These are phyloP conservation scores for Parazoanthus darwini DNA, from an alignment of 92 coral and sea anemone species.

Conservation along the genomic window DNA sequence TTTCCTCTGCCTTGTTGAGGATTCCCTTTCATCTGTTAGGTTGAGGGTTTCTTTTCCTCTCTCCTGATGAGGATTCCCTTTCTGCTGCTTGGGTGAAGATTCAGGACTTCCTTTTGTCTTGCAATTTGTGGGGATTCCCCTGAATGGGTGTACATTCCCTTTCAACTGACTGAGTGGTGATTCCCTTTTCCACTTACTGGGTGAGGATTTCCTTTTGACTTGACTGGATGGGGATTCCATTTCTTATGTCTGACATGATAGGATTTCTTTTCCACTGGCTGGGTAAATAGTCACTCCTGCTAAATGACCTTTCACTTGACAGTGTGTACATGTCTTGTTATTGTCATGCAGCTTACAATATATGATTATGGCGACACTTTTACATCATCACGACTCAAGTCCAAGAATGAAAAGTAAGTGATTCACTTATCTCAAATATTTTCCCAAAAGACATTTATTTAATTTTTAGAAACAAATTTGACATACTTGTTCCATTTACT, in stretches of 20 bases:
- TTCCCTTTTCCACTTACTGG: background rate
- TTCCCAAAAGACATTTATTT: background rate
- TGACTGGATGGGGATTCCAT: background rate
- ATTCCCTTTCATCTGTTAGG: background rate
- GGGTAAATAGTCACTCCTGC: background rate
- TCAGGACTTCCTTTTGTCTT: no score
- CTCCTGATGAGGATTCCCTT: background rate
- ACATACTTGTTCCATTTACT: no score
- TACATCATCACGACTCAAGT: constrained; percentile 72
- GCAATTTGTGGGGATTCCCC: background rate
- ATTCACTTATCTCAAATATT: background rate
- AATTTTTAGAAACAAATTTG: background rate
- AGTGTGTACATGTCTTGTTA: background rate
- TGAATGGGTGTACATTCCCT: background rate
- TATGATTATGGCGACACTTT: constrained; percentile 86
- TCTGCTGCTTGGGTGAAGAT: background rate
- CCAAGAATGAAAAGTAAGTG: constrained; percentile 86
- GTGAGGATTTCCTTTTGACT: background rate
- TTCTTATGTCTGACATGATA: no score
- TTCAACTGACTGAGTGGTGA: no score
- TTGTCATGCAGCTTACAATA: constrained; percentile 65
- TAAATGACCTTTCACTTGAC: no score
- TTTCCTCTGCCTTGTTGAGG: background rate
- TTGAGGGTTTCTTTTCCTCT: no score
- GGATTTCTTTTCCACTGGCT: background rate